A percentile compares a stretch with the other conserved stretches of the same genome.
Conservation (phyloP, 2,888 invertebrate genomes). For the Lamellibrachia satsuma region DNA sequence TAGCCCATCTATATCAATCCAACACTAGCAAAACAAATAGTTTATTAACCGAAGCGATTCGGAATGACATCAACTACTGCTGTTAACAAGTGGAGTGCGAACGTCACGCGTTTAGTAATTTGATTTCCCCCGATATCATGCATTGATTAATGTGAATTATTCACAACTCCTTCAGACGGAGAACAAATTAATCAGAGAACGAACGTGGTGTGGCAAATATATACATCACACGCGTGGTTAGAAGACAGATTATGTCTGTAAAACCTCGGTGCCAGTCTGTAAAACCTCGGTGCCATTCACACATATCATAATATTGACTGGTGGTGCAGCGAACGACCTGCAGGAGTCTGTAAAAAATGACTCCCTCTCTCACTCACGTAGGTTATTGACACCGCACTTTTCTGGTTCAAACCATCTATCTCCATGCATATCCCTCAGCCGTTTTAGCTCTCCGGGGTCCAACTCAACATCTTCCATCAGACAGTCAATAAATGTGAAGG, state of each 20-base stretch:
- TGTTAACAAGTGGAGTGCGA: neutral
- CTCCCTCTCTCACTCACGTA: too few relatives aligned
- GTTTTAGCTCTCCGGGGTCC: too few relatives aligned
- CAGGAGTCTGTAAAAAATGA: neutral
- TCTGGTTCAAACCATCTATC: too few relatives aligned
- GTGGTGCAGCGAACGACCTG: neutral
- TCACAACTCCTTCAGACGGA: constrained; percentile 10
- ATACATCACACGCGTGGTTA: neutral
- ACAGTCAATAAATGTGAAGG: too few relatives aligned
- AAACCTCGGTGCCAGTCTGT: neutral
- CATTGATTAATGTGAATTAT: constrained; percentile 17
- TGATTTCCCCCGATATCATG: neutral
- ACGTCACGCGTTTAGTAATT: neutral
- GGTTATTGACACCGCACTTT: too few relatives aligned
- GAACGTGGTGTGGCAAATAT: neutral
- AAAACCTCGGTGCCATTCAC: neutral
- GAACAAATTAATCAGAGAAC: constrained; percentile 4
- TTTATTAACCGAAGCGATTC: neutral
- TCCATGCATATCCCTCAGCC: too few relatives aligned
- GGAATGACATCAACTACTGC: neutral
- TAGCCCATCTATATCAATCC: neutral
- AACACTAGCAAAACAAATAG: neutral
- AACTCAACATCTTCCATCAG: too few relatives aligned
- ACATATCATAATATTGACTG: neutral
- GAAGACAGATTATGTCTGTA: neutral